Evolutionary conservation across 2,113 vertebrate species (phyloP), one percentile per base, ranked within the genome.

Genomic region (Clinocottus analis): DNA sequence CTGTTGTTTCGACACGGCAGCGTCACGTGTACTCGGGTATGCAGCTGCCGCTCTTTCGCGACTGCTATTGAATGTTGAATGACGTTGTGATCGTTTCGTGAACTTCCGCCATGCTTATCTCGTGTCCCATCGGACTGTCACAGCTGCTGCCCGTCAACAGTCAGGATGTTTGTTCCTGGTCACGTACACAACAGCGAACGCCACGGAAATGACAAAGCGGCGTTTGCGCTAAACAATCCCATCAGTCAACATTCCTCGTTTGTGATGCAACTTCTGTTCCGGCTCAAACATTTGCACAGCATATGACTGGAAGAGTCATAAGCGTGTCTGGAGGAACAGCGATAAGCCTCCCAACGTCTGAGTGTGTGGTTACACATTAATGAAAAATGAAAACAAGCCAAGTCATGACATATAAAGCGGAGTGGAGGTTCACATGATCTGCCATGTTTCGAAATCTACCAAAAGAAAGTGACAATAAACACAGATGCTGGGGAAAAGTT

Each of bases 191-290:
- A 8, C 16, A 53, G 43, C 1, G 0, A 72, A 60, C 43, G 39
- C 1, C 8, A 63, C 51, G 25, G 70, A 90, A 85, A 69, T 75
- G 61, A 84, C 59, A 68, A 55, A 72, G 49, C 17, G 43, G 39
- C 2, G 13, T 25, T 43, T 51, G 60, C 76, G 64, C 79, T 33
- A 11, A 87, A 74, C 67, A 80, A 88, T 89, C 72, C 53, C 66
- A 78, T 75, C 68, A 12, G 82, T 55, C 89, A 17, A 66, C 92
- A 94, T 94, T 94, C 91, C 80, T 85, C 16, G 1, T 25, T 1
- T 1, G 17, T 90, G 78, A 75, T 72, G 82, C n/a, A 90, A 88
- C 17, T 58, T 75, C 49, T 80, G 80, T 35, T 88, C 35, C 21
- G 5, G n/a, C 73, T 83, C 43, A 83, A 87, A 88, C 55, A 85